phyloP scores from a whole-genome alignment of 1,140 invertebrate genomes.

The Lethrus apterus region DNA sequence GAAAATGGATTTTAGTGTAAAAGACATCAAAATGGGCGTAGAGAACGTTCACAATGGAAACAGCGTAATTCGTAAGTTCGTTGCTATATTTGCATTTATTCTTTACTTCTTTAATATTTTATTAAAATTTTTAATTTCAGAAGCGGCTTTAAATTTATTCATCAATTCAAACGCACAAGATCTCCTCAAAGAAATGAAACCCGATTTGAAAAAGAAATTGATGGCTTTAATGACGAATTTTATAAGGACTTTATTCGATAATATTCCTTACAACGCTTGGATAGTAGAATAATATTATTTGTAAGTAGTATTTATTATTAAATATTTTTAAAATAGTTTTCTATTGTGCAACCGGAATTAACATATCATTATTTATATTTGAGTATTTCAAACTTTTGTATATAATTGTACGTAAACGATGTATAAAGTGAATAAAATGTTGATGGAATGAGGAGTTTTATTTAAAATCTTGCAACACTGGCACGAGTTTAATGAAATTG shows the following conservation, averaged over 20 bases:
- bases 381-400: too few relatives aligned
- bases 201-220: constrained; percentile 67
- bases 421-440: too few relatives aligned
- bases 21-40: constrained; percentile 72
- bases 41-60: constrained; percentile 74
- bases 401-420: too few relatives aligned
- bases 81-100: neutral
- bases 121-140: constrained; percentile 45
- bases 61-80: constrained; percentile 63
- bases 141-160: constrained; percentile 76
- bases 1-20: constrained; percentile 75
- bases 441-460: too few relatives aligned
- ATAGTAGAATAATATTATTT: constrained; percentile 33
- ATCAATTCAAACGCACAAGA: constrained; percentile 79
- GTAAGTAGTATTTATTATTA: too few relatives aligned
- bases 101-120: constrained; percentile 2
- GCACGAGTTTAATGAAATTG: too few relatives aligned
- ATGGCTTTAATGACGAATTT: constrained; percentile 65
- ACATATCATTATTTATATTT: too few relatives aligned
- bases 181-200: constrained; percentile 78
- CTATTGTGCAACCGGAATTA: too few relatives aligned
- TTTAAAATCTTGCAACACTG: too few relatives aligned
- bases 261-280: constrained; percentile 72
- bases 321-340: neutral
- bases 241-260: constrained; percentile 62